Base-by-base conservation (phyloP, 2,888 invertebrate genomes). In the Trissoscelio sp. region DNA sequence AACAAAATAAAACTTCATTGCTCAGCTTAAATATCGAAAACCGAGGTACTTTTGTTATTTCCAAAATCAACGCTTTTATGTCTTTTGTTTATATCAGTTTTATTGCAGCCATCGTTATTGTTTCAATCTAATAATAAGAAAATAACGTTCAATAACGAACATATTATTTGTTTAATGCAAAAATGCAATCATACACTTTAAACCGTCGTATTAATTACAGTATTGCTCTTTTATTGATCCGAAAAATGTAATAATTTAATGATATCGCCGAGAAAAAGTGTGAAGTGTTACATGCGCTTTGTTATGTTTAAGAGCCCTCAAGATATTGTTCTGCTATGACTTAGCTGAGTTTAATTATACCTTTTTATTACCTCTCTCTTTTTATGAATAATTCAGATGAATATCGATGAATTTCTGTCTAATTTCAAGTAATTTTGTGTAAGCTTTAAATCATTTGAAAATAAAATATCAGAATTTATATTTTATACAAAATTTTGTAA, bases 221-320 rank as follows among this genome's bases (percentile, higher is more conserved):
- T 24, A 62, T 31, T 46, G 31, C 22, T 18, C 18, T 14, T 31
- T 46, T 18, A 62, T 62, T 62, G 46, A 31, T 62, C 44, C 9
- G 11, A 7, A 62, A 62, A 48, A 48, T 9, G 18, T 48, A 22
- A 42, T 42, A 48, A 62, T 62, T 62, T 46, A 31, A 46, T 44
- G 62, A 46, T 46, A 31, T 48, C 62, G 20, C 12, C 18, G 6
- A 28, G 7, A n/a, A 46, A 62, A 34, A 28, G n/a, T 24, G 28
- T 46, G 46, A 62, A 46, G 62, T 46, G 46, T 62, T 62, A 39
- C 62, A 46, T n/a, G 9, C 22, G 44, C 60, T 34, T 48, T 62
- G 62, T 62, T 62, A 20, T 46, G 14, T 24, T 34, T 4, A 12
- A 62, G 46, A 12, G 34, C 16, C 20, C 20, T 62, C 20, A 31